Conservation (phyloP, 2,797 vertebrate genomes). For the Cynodonichthys magdalenae region DNA sequence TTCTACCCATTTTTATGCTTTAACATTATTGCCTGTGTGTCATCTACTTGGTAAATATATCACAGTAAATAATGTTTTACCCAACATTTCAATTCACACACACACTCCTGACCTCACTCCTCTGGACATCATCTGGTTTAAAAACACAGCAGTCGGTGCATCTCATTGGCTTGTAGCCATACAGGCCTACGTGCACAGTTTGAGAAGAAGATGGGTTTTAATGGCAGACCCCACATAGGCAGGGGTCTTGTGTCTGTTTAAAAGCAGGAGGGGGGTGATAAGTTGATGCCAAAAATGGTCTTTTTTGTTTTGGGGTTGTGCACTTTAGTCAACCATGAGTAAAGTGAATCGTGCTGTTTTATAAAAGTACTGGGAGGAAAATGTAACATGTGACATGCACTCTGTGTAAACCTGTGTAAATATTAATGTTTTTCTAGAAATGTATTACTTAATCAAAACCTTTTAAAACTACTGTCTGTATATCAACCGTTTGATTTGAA, state of each 20-base stretch:
- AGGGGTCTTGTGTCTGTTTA: conserved; percentile 49
- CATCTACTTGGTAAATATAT: not conserved
- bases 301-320: conserved; percentile 74
- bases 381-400: too few relatives aligned
- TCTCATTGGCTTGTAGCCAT: conserved; percentile 43
- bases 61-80: not conserved
- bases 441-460: too few relatives aligned
- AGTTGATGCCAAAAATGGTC: conserved; percentile 64
- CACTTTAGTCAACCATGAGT: conserved; percentile 74
- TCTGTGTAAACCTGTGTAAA: too few relatives aligned
- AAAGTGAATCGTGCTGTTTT: conserved; percentile 59
- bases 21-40: not conserved
- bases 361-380: not conserved
- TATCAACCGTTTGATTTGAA: too few relatives aligned
- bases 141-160: conserved; percentile 58
- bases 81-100: conserved; percentile 22
- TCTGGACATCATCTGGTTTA: conserved; percentile 62
- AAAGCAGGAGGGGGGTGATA: conserved; percentile 63
- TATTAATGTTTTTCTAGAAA: too few relatives aligned
- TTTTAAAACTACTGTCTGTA: too few relatives aligned
- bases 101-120: conserved; percentile 12
- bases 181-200: conserved; percentile 61
- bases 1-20: not conserved
- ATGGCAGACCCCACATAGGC: conserved; percentile 58
- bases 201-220: conserved; percentile 65